Conservation (phyloP, 2,888 invertebrate genomes). For the Melanchra persicariae region DNA sequence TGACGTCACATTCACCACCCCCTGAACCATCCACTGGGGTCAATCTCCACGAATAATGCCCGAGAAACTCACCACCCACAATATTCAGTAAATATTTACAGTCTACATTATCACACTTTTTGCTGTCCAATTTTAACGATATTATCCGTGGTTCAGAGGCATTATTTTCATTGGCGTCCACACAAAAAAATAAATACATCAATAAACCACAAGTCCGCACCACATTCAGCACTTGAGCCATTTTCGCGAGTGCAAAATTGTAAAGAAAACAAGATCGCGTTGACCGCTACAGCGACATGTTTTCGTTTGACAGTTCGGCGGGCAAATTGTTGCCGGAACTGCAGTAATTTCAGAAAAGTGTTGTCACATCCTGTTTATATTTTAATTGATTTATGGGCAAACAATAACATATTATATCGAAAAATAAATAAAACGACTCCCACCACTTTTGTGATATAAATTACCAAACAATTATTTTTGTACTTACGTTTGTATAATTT, state of each 20-base stretch:
- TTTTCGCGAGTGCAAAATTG: constrained; percentile 75
- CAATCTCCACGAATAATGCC: constrained; percentile 86
- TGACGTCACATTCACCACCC: constrained; percentile 81
- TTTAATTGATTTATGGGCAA: constrained; percentile 16
- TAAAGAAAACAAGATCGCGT: constrained; percentile 76
- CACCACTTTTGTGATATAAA: too few relatives aligned
- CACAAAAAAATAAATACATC: constrained; percentile 77
- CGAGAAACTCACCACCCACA: constrained; percentile 83
- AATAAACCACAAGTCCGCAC: constrained; percentile 89
- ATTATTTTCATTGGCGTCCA: constrained; percentile 71
- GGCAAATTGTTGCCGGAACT: constrained; percentile 87
- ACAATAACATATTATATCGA: too few relatives aligned
- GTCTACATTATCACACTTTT: constrained; percentile 75
- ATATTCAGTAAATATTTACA: constrained; percentile 89
- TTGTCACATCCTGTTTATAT: constrained; percentile 79
- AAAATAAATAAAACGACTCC: not conserved
- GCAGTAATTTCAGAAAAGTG: constrained; percentile 73
- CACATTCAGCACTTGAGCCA: constrained; percentile 80
- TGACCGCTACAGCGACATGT: constrained; percentile 79
- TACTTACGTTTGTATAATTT: not conserved
- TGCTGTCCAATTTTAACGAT: constrained; percentile 75
- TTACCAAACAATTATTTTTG: not conserved
- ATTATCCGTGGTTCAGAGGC: constrained; percentile 77
- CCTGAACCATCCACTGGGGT: constrained; percentile 77
- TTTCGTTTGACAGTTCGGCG: constrained; percentile 85